phyloP scores from a whole-genome alignment of 1,140 invertebrate genomes.

The Tribolium castaneum region DNA sequence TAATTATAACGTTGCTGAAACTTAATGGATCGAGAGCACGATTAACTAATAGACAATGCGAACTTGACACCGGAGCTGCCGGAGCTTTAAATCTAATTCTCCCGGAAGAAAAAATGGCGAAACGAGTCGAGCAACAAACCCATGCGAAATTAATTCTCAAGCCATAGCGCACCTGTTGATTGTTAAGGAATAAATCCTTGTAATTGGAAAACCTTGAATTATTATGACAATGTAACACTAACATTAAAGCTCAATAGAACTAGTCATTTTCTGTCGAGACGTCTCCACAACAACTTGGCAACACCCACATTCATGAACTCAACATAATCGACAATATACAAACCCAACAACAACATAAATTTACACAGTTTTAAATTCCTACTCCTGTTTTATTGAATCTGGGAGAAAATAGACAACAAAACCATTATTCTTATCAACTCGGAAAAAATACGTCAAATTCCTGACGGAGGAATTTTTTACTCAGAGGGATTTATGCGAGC shows the following conservation, averaged over 20 bases:
- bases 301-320: conserved; percentile 14
- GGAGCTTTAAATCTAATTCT: not conserved
- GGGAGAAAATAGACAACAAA: conserved; percentile 6
- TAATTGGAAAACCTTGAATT: conserved; percentile 28
- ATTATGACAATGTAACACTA: conserved; percentile 18
- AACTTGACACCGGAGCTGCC: conserved; percentile 1
- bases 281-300: conserved; percentile 2
- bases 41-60: conserved; percentile 5
- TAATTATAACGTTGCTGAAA: conserved; percentile 37
- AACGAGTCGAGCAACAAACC: too few relatives aligned
- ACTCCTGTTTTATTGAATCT: conserved; percentile 1
- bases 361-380: conserved; percentile 4
- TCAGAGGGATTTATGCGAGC: not conserved
- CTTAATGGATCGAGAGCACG: conserved; percentile 8
- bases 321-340: conserved; percentile 20
- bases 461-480: not conserved
- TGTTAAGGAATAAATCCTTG: conserved; percentile 3
- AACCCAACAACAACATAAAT: conserved; percentile 18
- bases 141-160: not conserved
- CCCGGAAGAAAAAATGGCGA: too few relatives aligned
- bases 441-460: conserved; percentile 8
- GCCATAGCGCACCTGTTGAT: conserved; percentile 9
- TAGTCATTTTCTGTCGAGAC: conserved; percentile 12
- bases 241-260: conserved; percentile 17
- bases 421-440: not conserved